These are phyloP conservation scores for Drosophila merina DNA, from an alignment of 2,888 invertebrate genomes.

Conservation along the genomic window DNA sequence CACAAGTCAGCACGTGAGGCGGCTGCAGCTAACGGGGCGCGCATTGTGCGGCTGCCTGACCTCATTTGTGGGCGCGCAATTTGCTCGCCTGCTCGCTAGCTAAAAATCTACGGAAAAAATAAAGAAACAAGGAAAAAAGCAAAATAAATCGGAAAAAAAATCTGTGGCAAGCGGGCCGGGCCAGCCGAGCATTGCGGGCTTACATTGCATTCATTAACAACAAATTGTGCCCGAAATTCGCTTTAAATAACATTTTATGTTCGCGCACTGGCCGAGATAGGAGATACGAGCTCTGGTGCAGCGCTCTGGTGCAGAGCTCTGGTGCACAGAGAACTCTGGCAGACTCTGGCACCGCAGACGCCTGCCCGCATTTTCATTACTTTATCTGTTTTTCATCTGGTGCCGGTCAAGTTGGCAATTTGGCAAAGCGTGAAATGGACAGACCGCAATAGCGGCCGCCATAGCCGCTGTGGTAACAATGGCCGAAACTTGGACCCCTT, in stretches of 20 bases:
- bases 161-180: conserved; percentile 51
- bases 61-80: conserved; percentile 76
- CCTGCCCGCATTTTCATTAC: conserved; percentile 49
- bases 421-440: conserved; percentile 76
- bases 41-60: conserved; percentile 72
- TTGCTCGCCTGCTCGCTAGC: conserved; percentile 44
- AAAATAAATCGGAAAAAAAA: conserved; percentile 65
- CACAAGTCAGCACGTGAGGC: conserved; percentile 76
- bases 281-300: conserved; percentile 1
- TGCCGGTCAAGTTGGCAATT: conserved; percentile 77
- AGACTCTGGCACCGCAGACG: conserved; percentile 19
- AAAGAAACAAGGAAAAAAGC: conserved; percentile 3
- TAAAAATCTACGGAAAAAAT: conserved; percentile 1
- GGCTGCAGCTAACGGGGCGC: conserved; percentile 61
- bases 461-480: conserved; percentile 13
- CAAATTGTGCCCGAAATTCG: conserved; percentile 75
- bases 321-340: not conserved
- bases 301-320: not conserved
- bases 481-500: conserved; percentile 14
- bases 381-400: conserved; percentile 49
- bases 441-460: conserved; percentile 45
- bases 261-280: conserved; percentile 47
- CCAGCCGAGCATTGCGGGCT: conserved; percentile 52
- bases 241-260: conserved; percentile 77
- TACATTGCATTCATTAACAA: conserved; percentile 71